Conservation (phyloP, 1,140 invertebrate genomes). For the Dendrolimus kikuchii region DNA sequence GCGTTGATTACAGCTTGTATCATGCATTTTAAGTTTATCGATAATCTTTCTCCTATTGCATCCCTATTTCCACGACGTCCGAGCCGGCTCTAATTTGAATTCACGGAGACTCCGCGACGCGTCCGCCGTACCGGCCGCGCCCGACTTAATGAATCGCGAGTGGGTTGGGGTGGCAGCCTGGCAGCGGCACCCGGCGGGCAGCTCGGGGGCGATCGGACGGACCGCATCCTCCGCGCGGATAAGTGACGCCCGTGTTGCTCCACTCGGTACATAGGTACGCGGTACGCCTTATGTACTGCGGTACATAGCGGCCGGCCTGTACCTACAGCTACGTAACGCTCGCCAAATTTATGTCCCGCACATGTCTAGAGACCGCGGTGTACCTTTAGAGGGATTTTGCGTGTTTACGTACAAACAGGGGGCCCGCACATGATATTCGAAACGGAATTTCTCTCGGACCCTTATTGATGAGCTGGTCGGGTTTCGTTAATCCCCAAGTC, state of each 20-base stretch:
- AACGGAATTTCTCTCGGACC: conserved; percentile 59
- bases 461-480: conserved; percentile 54
- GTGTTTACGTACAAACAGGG: conserved; percentile 64
- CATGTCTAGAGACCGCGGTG: conserved; percentile 69
- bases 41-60: conserved; percentile 15
- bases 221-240: conserved; percentile 69
- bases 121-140: conserved; percentile 68
- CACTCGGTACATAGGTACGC: conserved; percentile 38
- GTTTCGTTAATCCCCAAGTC: conserved; percentile 16
- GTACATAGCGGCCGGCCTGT: conserved; percentile 58
- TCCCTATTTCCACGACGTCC: conserved; percentile 58
- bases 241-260: conserved; percentile 69
- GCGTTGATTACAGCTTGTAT: no score
- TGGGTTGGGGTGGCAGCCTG: conserved; percentile 27
- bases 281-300: conserved; percentile 49
- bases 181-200: conserved; percentile 13
- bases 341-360: conserved; percentile 71
- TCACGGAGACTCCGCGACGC: conserved; percentile 68
- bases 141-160: conserved; percentile 71
- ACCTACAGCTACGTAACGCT: conserved; percentile 55
- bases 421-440: conserved; percentile 58
- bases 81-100: conserved; percentile 69
- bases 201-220: conserved; percentile 51
- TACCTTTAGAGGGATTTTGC: conserved; percentile 69
- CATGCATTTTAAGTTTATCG: conserved; percentile 4